Evolutionary conservation across 2,113 vertebrate genomes (phyloP), one percentile per base, ranked within the genome.

Genomic region (human): DNA sequence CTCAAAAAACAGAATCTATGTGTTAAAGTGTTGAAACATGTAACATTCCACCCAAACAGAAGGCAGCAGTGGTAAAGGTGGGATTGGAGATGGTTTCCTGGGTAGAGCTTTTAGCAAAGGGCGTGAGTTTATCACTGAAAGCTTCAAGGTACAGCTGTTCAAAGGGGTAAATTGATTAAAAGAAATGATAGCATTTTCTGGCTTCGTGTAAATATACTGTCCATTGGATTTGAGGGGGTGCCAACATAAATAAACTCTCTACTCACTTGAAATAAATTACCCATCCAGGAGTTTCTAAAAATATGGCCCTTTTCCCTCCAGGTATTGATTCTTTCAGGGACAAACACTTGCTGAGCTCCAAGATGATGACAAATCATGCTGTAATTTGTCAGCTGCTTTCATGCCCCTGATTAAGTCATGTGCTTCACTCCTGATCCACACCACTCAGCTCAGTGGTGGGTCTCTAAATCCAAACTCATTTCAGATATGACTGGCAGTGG

Each of bases 251-350:
- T 92, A 96, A 90, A 96, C 85, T 73, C 88, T 96, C 72, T 23
- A 45, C 78, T 95, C 95, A 48, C 85, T 97, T 86, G 93, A 97
- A 98, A 97, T 95, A 95, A 97, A 97, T 97, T 89, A 94, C 92
- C 90, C 88, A 92, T 94, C 76, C 78, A 96, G 38, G 84, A 97
- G 93, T 96, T 97, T 95, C 97, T 98, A 97, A 98, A 98, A 97
- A 98, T 97, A 97, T 0, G 52, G 68, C 32, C 59, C 76, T 81
- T 87, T 93, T 66, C 80, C 52, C 92, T 95, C 52, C 38, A 86
- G 82, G 96, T 91, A 97, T 98, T 0, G 93, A 98, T 98, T 96
- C 81, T 95, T 97, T 94, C 89, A 97, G 97, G 97, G 93, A 96
- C 73, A 94, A 94, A 95, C 66, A 92, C 94, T 98, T 89, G 57